Evolutionary conservation across 1,140 invertebrate species (phyloP), one percentile per base, ranked within the genome.

Genomic region (Conus ventricosus): DNA sequence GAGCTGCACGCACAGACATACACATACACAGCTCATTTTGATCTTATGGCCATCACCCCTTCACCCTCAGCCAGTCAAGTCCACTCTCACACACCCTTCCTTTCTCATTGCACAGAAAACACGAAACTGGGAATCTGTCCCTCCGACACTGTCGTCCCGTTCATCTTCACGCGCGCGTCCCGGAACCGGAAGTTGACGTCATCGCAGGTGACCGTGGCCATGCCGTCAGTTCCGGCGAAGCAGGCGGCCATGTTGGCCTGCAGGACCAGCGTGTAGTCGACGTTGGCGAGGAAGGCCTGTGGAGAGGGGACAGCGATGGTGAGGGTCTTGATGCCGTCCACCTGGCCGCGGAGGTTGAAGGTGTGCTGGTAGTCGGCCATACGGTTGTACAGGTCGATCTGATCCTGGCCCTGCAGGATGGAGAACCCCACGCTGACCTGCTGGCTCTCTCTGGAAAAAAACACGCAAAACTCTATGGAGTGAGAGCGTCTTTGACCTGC

Each of bases 61-160:
- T 39, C 39, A 39, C 39, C 39, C 39, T 39, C 39, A 39, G 39
- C 39, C 39, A 39, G 39, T 39, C 0, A 39, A 39, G 39, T 39
- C 39, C 78, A 80, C 78, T 39, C 78, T 39, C 78, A 80, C 78
- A 80, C 78, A 80, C 78, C 10, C 27, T 6, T 6, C 10, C 27
- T 10, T 76, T 39, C 17, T 86, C 84, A 87, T 5, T 54, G 17
- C 15, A 87, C 85, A 75, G 85, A 87, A 25, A 78, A 87, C 10
- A 87, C 67, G 13, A 87, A 57, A 51, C 71, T 39, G 20, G 85
- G 67, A n/a, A 87, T 78, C 85, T 87, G 85, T 5, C 85, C 85
- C 54, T 87, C 85, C 4, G 85, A 87, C n/a, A 87, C 85, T 20
- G 85, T 87, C 85, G 85, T 87, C n/a, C 71, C 75, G 85, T 87